Conservation (phyloP, 2,888 invertebrate species). For the Nomada goodeniana region DNA sequence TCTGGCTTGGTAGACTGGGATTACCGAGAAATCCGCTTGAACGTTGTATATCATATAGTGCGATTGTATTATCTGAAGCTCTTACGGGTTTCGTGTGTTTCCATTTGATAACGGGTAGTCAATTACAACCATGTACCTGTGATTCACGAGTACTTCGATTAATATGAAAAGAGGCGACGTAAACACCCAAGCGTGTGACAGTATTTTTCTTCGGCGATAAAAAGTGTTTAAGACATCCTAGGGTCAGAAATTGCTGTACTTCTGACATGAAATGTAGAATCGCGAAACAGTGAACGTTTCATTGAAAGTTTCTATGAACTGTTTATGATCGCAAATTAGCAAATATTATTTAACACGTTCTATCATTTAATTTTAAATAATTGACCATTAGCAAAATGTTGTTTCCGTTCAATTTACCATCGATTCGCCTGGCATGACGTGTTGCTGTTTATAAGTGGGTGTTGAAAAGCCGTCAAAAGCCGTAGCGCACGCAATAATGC, state of each 20-base stretch:
- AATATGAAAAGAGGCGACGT: background rate
- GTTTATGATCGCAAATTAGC: too few relatives aligned
- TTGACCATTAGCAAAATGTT: background rate
- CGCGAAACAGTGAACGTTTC: too few relatives aligned
- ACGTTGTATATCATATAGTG: background rate
- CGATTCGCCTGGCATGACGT: background rate
- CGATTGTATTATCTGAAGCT: too few relatives aligned
- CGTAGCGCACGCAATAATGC: conserved; percentile 54
- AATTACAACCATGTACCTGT: background rate
- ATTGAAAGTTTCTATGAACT: too few relatives aligned
- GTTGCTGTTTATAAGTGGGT: background rate
- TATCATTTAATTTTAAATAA: background rate
- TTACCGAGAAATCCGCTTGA: background rate
- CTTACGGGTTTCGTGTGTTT: background rate
- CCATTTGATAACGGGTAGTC: conserved; percentile 15
- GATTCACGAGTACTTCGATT: conserved; percentile 1
- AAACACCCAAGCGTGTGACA: background rate
- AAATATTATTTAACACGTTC: background rate
- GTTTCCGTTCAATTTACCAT: background rate
- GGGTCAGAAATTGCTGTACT: too few relatives aligned
- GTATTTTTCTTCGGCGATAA: background rate
- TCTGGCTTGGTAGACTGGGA: background rate
- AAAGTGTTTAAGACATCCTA: too few relatives aligned
- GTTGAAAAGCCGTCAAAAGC: conserved; percentile 16
- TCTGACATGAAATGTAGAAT: too few relatives aligned